Percentiles rank a stretch among this genome's conserved stretches.
These are phyloP conservation scores for Crax fasciolata DNA, from an alignment of 2,797 vertebrate genomes.

Conservation along the genomic window DNA sequence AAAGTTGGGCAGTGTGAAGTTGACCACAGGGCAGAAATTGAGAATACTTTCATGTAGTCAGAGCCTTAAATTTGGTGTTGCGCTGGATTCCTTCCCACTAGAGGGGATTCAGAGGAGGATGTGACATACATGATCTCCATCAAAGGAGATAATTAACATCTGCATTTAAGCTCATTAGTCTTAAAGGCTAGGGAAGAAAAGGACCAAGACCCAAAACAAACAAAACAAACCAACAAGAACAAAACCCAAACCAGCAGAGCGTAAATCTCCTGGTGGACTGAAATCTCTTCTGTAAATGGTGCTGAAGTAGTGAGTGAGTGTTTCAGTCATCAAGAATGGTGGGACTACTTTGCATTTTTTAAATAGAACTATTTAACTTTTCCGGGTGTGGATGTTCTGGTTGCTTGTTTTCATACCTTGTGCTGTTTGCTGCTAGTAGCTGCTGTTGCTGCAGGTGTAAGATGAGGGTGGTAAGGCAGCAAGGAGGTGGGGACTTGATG, in stretches of 20 bases:
- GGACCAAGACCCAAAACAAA: not conserved
- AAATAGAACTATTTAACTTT: not conserved
- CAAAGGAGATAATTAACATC: not conserved
- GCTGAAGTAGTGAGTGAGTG: not conserved
- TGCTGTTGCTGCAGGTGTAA: not conserved
- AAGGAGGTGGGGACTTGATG: not conserved
- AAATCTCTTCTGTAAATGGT: not conserved
- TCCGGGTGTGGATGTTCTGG: not conserved
- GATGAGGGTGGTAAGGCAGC: accelerated
- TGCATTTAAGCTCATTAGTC: not conserved
- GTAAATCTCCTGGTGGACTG: not conserved
- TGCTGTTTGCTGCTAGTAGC: not conserved
- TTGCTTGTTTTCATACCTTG: not conserved
- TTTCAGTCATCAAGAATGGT: not conserved
- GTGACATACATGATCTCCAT: not conserved
- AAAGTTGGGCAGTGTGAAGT: not conserved
- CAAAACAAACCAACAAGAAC: not conserved
- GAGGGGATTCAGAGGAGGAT: not conserved
- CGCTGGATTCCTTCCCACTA: not conserved
- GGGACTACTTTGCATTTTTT: not conserved
- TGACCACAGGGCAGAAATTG: not conserved
- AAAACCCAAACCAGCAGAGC: not conserved
- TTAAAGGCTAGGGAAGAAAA: not conserved
- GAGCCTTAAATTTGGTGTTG: not conserved
- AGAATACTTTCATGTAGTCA: not conserved